Base-by-base conservation (phyloP, 1,140 invertebrate species). In the Atta colombica region DNA sequence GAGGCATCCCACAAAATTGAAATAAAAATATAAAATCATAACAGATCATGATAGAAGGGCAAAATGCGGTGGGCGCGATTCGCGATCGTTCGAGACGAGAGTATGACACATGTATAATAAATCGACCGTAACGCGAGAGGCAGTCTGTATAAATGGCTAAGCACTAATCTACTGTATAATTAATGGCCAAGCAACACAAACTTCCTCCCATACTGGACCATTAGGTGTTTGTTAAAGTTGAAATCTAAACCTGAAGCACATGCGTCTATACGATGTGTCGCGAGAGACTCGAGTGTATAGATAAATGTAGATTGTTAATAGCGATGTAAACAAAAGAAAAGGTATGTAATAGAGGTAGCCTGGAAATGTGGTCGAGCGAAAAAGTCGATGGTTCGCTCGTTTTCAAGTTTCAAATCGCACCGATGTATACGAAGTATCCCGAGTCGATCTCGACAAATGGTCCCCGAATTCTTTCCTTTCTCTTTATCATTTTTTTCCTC, bases 201-300 rank as follows among this genome's bases (percentile, higher is more conserved):
- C 65, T 86, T 90, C 86, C 89, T 90, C 81, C 89, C 84, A 74
- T 90, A 90, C 82, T 89, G 91, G 90, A 92, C 90, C 92, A 93
- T 91, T 91, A 93, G 85, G 85, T 86, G 87, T 93, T 90, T 92
- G 90, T 92, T 92, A 88, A 92, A 92, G 89, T 90, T 92, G 85
- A 87, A 87, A 91, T 82, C 77, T 90, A 80, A 90, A 90, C 81
- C 77, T 77, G 72, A 90, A 68, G 28, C 25, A 66, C 72, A 35
- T 31, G 25, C 88, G 74, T 90, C 87, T 82, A 68, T 68, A 21
- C 66, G 53, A 49, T n/a, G 51, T 58, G 65, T 77, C 88, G 61
- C 88, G 69, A 55, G 87, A 82, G 61, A 65, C 77, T 90, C 89
- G 89, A 89, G 66, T 88, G 66, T 90, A 53, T 88, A 90, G 87